Conservation (phyloP, 1,140 invertebrate genomes). For the Lycorma delicatula region DNA sequence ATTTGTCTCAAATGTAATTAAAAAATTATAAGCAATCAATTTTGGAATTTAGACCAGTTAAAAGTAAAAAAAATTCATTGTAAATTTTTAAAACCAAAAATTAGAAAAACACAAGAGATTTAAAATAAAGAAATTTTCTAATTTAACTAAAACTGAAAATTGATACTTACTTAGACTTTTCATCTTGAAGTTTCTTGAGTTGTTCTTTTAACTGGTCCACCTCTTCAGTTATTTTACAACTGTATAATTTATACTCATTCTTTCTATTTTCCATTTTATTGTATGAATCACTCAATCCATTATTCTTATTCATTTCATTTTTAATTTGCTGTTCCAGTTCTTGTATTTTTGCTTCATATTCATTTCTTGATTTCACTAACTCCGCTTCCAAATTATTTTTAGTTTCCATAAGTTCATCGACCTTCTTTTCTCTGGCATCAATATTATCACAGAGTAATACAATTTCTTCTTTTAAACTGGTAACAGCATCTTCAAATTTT, state of each 20-base stretch:
- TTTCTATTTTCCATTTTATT: conserved; percentile 17
- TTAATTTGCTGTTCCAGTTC: neutral
- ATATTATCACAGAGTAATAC: neutral
- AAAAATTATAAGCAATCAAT: no score
- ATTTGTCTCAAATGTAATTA: no score
- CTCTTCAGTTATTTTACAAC: neutral
- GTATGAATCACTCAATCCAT: neutral
- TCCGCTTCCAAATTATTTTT: neutral
- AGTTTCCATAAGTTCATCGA: neutral
- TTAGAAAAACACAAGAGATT: no score
- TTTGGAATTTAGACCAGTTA: no score
- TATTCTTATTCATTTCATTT: no score
- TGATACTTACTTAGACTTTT: neutral
- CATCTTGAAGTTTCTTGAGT: neutral
- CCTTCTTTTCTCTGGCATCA: neutral
- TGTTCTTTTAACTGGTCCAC: neutral
- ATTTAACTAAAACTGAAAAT: no score
- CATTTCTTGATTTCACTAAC: neutral
- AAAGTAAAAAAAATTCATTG: no score
- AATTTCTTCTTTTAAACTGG: neutral
- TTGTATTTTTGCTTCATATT: neutral
- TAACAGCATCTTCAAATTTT: neutral
- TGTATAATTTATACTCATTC: conserved; percentile 20
- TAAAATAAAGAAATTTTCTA: no score
- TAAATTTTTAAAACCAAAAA: no score